Evolutionary conservation across 2,797 vertebrate species (phyloP), one percentile per base, ranked within the genome.

Genomic region (Hippopotamyrus pictus): DNA sequence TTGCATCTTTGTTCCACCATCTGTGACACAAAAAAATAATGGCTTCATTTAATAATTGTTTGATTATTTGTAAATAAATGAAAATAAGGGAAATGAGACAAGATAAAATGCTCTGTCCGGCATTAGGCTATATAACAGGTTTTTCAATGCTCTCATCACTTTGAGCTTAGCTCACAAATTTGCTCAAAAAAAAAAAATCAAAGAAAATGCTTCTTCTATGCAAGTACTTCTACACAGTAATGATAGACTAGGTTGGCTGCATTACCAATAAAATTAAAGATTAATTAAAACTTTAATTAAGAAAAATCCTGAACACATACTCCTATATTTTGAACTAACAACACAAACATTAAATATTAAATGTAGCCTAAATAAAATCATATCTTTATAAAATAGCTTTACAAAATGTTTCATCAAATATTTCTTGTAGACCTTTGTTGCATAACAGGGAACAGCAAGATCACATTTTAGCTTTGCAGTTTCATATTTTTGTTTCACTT

Each of bases 1-100:
- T 25, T 46, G 17, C 88, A 89, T 25, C 89, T 91, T 73, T 6
- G 57, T 90, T 88, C 12, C 33, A 62, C 57, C 89, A 69, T 54
- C 59, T 65, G 88, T 37, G 88, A 37, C 48, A 12, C 89, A 92
- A 69, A 89, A n/a, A n/a, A 83, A 62, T 89, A 79, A 89, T 57
- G 46, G 25, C n/a, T 29, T 87, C 7, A 46, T 79, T 46, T n/a
- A 82, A 44, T 82, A 82, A 46, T 41, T n/a, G 19, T 82, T n/a
- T 41, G 29, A 19, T 14, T 1, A 50, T 88, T 37, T 6, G 22
- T 50, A 44, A 82, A 90, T 85, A 46, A 87, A 90, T 14, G 14
- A 25, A 19, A 22, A 88, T 59, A 2, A 53, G 44, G 37, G 14
- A 33, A 33, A 89, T 14, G 12, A 25, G 22, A 37, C 19, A 6